Evolutionary conservation across 2,888 invertebrate species (phyloP).

Genomic region (Apodemia zela): DNA sequence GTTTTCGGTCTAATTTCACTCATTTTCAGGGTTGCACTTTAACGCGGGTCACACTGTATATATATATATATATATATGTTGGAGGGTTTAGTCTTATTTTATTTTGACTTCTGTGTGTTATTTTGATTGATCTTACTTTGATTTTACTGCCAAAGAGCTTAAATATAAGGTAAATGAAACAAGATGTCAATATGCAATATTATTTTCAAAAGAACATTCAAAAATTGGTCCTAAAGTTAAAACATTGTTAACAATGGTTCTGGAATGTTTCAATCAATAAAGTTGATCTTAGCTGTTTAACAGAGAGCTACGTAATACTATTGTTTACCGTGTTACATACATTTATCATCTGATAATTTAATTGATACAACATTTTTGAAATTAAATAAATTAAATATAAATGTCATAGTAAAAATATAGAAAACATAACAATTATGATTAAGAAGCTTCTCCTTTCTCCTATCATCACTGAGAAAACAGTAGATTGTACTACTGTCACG

Average conservation of each 20-base stretch:
- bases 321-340: not conserved
- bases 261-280: slow-evolving; percentile 74
- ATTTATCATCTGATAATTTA: slow-evolving; percentile 1
- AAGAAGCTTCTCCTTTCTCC: no score
- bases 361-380: not conserved
- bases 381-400: slow-evolving; percentile 9
- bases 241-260: slow-evolving; percentile 80
- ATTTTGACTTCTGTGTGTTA: no score
- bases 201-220: slow-evolving; percentile 80
- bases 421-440: no score
- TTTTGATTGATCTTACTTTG: no score
- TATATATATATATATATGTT: no score
- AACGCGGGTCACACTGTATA: no score
- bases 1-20: no score
- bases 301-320: slow-evolving; percentile 57
- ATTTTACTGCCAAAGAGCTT: not conserved
- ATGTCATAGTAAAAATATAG: not conserved
- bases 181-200: slow-evolving; percentile 75
- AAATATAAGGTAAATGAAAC: slow-evolving; percentile 33
- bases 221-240: slow-evolving; percentile 80
- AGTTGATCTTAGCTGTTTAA: slow-evolving; percentile 53
- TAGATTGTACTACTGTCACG: no score
- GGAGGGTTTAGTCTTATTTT: no score
- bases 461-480: no score
- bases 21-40: no score